Evolutionary conservation across 2,888 invertebrate species (phyloP), one percentile per base, ranked within the genome.

Genomic region (Uropetala carovei): DNA sequence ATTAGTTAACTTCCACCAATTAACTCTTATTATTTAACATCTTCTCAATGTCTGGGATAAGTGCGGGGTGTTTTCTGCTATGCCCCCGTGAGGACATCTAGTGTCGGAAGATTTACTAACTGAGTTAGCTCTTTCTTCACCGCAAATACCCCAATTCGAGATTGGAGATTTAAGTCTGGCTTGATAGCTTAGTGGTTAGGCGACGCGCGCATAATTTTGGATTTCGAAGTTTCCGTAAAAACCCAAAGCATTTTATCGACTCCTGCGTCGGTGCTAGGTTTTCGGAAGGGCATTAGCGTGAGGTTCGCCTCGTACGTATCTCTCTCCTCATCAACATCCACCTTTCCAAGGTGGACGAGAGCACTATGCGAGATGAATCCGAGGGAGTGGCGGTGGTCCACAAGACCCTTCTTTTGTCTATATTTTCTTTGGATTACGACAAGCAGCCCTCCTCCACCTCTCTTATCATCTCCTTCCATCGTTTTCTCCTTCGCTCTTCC

Each of bases 311-410:
- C 5, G 43, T 43, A 43, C 5, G 3, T 43, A 1, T 43, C 43
- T 43, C 43, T 43, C 43, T 43, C 43, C 43, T 43, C 43, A 43
- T 43, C 18, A 68, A 68, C 68, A 22, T 68, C 22, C 43, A 43
- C 22, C 68, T 68, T 14, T 75, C 75, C 68, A 75, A 75, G 75
- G 75, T 75, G 75, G 22, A 75, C 22, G 75, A 75, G 75, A 75
- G 75, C 75, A 75, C 75, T 75, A 75, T 75, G 75, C 75, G 75
- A 75, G 75, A 75, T 75, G 75, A 75, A 75, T 75, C 27, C 18
- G 75, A 75, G 75, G 11, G 75, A 27, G 75, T 68, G 68, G 68
- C 22, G 68, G 22, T 27, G 75, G 22, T 27, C 75, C 11, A 22
- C 13, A 75, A 27, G 27, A 10, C 22, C 43, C 43, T 75, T 75